phyloP scores from a whole-genome alignment of 2,888 invertebrate genomes.

The Polylopha cassiicola region DNA sequence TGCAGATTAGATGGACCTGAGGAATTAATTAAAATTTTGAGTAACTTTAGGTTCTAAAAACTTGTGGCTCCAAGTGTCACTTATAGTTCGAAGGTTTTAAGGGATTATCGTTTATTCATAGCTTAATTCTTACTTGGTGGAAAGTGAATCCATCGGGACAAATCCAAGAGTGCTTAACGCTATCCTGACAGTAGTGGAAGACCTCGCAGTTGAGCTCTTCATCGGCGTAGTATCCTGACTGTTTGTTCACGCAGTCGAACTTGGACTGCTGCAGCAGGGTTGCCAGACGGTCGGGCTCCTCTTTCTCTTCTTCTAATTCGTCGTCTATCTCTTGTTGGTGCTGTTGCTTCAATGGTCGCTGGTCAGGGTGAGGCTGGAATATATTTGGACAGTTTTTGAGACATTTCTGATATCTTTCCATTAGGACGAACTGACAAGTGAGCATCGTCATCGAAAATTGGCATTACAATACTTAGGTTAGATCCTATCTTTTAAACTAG shows the following conservation, averaged over 20 bases:
- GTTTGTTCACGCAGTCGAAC: conserved; percentile 87
- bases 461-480: too few species aligned
- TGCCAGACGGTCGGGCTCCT: conserved; percentile 90
- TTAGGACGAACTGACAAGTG: too few species aligned
- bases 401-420: too few species aligned
- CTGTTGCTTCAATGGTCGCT: conserved; percentile 49
- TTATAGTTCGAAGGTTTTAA: too few species aligned
- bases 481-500: too few species aligned
- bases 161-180: conserved; percentile 93
- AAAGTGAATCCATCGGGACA: conserved; percentile 94
- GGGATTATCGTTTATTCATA: background rate
- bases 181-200: conserved; percentile 95
- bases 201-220: conserved; percentile 92
- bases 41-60: too few species aligned
- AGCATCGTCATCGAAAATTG: too few species aligned
- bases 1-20: conserved; percentile 94
- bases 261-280: conserved; percentile 88
- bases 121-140: conserved; percentile 80
- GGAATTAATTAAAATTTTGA: conserved; percentile 20
- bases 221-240: conserved; percentile 94
- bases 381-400: background rate
- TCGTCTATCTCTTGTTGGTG: conserved; percentile 47
- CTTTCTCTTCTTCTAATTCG: conserved; percentile 83
- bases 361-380: conserved; percentile 45
- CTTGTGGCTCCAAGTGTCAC: too few species aligned